Percentiles rank a stretch among this genome's conserved stretches.
phyloP scores from a whole-genome alignment of 2,113 vertebrate genomes.

The Vidua chalybeata region DNA sequence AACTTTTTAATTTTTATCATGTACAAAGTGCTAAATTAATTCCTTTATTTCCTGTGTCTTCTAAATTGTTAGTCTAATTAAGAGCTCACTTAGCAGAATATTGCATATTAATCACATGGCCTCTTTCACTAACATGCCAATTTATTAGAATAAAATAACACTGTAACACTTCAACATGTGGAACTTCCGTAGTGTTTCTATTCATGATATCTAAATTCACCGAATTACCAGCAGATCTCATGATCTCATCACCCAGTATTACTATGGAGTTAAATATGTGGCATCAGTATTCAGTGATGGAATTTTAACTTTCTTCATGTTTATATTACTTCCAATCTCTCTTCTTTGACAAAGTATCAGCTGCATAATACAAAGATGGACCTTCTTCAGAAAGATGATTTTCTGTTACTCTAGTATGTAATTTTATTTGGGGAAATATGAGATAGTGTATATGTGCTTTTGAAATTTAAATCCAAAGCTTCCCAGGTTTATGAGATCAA shows the following conservation, averaged over 20 bases:
- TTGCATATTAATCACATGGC: background rate
- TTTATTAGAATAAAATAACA: background rate
- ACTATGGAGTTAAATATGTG: background rate
- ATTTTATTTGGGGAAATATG: background rate
- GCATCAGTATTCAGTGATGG: background rate
- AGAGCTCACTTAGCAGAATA: background rate
- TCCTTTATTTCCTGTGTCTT: conserved; percentile 33
- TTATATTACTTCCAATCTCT: background rate
- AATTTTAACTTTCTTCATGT: background rate
- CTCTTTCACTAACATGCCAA: background rate
- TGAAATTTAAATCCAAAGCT: background rate
- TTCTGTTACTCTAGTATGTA: background rate
- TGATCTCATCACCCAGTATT: background rate
- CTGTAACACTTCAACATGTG: background rate
- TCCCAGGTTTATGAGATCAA: background rate
- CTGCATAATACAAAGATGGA: background rate
- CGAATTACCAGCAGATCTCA: background rate
- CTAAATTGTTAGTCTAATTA: conserved; percentile 25
- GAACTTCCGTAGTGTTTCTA: background rate
- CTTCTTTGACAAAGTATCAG: background rate
- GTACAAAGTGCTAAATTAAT: conserved; percentile 55
- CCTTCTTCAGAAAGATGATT: background rate
- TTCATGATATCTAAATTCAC: background rate
- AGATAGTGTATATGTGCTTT: background rate
- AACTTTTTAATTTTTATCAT: conserved; percentile 60